Base-by-base conservation (phyloP, 2,888 invertebrate genomes). In the Melolontha melolontha region DNA sequence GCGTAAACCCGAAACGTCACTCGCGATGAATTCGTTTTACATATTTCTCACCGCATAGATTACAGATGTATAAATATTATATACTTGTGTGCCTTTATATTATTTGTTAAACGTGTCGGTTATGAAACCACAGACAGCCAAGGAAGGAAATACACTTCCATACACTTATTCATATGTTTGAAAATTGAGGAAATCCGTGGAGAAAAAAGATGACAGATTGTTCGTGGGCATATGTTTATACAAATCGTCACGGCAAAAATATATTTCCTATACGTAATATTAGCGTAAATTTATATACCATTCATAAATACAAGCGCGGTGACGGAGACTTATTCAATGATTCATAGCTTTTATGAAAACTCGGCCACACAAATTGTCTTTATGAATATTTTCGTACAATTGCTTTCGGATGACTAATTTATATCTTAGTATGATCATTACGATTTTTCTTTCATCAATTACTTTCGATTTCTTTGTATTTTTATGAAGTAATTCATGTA, bases 91-190 rank as follows among this genome's bases (percentile, higher is more conserved):
- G 6, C 8, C 14, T 47, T 47, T 47, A 8, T 14, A 47, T 5
- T 34, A 12, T 52, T 52, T 34, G 5, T 34, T 52, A n/a, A 12
- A 14, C 6, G 17, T n/a, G 29, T 29, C 11, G 51, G 29, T 52
- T 54, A 54, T 14, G 40, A 54, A 54, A 54, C 54, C 54, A 16
- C 54, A 54, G 12, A 57, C 57, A 57, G 39, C 17, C 6, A 7
- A 55, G 29, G 42, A 42, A 57, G 57, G 57, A 57, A 57, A 57
- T 44, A 44, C 42, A 57, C 57, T 57, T 57, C 57, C 57, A 40
- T 16, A 34, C 34, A 57, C 12, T 42, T 55, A 41, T 55, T 41
- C 57, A 22, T 11, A 41, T 22, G 57, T 57, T 34, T 57, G 42
- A 42, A 57, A 57, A 44, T 57, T 42, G 39, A 57, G 57, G 57